These are phyloP conservation scores for Microchirus variegatus DNA, from an alignment of 2,797 vertebrate species.

Conservation along the genomic window DNA sequence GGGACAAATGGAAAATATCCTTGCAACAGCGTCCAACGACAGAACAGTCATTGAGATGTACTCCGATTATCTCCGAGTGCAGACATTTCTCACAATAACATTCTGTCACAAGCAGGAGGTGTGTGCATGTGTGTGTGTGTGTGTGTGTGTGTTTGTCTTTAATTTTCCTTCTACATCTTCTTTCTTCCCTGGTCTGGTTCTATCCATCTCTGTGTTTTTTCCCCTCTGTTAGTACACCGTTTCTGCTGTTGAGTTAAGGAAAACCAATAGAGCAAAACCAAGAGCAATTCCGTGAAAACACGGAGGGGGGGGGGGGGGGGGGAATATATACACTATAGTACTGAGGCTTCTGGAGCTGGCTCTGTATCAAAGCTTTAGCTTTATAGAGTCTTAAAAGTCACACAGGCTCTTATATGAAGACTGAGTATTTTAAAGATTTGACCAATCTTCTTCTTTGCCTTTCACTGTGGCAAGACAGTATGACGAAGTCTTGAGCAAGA, in stretches of 20 bases:
- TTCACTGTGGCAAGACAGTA: slow-evolving; percentile 19
- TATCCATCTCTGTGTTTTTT: slow-evolving; percentile 45
- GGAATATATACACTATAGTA: slow-evolving; percentile 18
- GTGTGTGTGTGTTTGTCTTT: background rate
- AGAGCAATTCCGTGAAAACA: slow-evolving; percentile 37
- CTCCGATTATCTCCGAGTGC: slow-evolving; percentile 58
- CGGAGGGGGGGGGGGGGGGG: slow-evolving; percentile 3
- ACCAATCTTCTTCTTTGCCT: slow-evolving; percentile 6
- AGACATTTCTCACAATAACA: slow-evolving; percentile 54
- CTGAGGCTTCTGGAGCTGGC: slow-evolving; percentile 14
- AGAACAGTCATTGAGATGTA: slow-evolving; percentile 59
- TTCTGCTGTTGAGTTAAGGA: slow-evolving; percentile 52
- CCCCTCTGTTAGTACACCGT: slow-evolving; percentile 42
- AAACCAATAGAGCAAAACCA: slow-evolving; percentile 48
- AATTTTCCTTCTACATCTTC: slow-evolving; percentile 27
- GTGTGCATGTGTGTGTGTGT: slow-evolving; percentile 13
- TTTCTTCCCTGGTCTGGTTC: slow-evolving; percentile 39
- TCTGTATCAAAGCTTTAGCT: slow-evolving; percentile 14
- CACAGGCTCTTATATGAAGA: background rate
- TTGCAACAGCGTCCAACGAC: slow-evolving; percentile 48
- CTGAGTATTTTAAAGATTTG: background rate
- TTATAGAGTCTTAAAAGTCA: slow-evolving; percentile 27
- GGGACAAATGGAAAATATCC: slow-evolving; percentile 71
- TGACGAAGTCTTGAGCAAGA: slow-evolving; percentile 12
- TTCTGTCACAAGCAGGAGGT: slow-evolving; percentile 45